These are phyloP conservation scores for Zosterops lateralis DNA, from an alignment of 2,113 vertebrate genomes.

Conservation along the genomic window DNA sequence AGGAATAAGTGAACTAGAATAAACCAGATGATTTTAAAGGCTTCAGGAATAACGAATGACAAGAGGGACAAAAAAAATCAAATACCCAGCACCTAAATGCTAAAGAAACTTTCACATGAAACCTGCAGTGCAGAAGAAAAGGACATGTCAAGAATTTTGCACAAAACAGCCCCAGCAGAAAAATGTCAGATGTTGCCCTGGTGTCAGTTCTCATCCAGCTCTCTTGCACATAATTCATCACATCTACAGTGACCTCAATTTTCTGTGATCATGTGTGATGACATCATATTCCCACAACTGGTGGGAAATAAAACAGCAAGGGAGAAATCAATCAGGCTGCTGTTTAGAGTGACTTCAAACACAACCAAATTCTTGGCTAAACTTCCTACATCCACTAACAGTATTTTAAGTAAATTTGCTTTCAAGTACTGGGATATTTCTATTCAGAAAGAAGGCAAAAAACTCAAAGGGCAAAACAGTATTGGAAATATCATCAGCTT, in stretches of 20 bases:
- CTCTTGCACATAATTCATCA: neutral
- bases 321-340: neutral
- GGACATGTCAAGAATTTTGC: rapidly evolving
- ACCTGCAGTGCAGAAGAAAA: neutral
- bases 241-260: neutral
- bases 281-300: neutral
- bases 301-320: neutral
- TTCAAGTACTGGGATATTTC: neutral
- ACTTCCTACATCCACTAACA: neutral
- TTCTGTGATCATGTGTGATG: neutral
- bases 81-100: neutral
- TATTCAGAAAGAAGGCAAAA: neutral
- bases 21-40: neutral
- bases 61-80: neutral
- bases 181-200: neutral
- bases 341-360: neutral
- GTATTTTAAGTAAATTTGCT: neutral
- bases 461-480: neutral
- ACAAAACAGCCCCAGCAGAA: neutral
- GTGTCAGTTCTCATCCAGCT: neutral
- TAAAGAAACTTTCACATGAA: neutral
- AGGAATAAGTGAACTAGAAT: neutral
- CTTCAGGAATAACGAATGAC: neutral
- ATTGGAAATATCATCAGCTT: neutral
- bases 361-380: rapidly evolving